Evolutionary conservation across 2,888 invertebrate species (phyloP).

Genomic region (Callyntrura guangdongensis): DNA sequence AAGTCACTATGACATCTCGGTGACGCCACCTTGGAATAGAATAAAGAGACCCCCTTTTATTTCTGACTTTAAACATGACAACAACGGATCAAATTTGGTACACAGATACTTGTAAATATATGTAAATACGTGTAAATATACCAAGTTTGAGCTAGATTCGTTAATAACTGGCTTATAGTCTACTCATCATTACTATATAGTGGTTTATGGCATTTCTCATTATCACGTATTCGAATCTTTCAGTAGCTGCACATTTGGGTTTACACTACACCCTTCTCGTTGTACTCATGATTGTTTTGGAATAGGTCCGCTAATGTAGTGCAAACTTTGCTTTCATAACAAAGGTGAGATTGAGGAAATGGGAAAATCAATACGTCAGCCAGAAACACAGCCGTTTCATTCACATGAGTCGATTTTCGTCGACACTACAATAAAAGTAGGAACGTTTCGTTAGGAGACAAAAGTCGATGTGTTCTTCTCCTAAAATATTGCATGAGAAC

Average conservation of each 20-base stretch:
- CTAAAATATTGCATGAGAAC: neutral
- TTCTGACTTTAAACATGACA: too few species aligned
- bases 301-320: conserved; percentile 30
- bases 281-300: conserved; percentile 22
- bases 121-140: too few species aligned
- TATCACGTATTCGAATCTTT: too few species aligned
- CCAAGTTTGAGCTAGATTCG: too few species aligned
- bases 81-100: too few species aligned
- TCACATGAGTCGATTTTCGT: conserved; percentile 1
- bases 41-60: too few species aligned
- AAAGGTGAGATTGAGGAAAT: conserved; percentile 44
- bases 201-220: too few species aligned
- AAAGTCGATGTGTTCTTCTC: neutral
- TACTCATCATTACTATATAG: too few species aligned
- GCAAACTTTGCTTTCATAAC: conserved; percentile 36
- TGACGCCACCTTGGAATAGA: too few species aligned
- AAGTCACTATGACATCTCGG: too few species aligned
- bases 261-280: neutral
- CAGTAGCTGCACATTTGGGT: neutral
- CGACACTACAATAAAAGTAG: neutral
- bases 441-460: neutral
- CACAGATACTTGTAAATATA: too few species aligned
- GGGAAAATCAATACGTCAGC: conserved; percentile 43
- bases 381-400: neutral
- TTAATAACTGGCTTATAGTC: too few species aligned